Evolutionary conservation across 1,140 invertebrate species (phyloP), one percentile per base, ranked within the genome.

Genomic region (Drosophila novamexicana): DNA sequence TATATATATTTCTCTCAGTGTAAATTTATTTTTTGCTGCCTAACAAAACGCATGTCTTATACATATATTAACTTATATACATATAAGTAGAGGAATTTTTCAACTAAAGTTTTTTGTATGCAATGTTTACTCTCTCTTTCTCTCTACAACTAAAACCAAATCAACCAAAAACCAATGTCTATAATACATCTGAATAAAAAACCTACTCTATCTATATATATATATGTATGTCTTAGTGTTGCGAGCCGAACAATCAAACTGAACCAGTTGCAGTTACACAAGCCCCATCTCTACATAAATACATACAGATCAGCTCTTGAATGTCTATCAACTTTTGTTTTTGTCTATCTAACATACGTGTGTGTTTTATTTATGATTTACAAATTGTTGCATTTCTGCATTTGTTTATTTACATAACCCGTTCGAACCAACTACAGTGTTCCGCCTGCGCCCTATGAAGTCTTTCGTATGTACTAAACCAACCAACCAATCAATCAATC

Each of bases 371-470:
- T 88, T 88, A 89, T 88, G 84, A 88, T 89, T 88, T 88, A 88
- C 80, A 88, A 88, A 89, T 86, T 89, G 79, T 85, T 85, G 82
- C 84, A 90, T 88, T 88, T 89, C 70, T 88, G 84, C 84, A 88
- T 88, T 88, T 88, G 81, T 89, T 90, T 89, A 89, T 90, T 89
- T 89, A 88, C 84, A 88, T 88, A 88, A 88, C 80, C 80, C 75
- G 75, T 81, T 82, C 75, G 82, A 74, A 77, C 81, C 56, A 88
- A 88, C 74, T 57, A 74, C 77, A 92, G 91, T 90, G 86, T 81
- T 80, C 85, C 76, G 77, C 81, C 91, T 85, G 89, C 91, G 90
- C 86, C 91, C 82, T 92, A 91, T 91, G 91, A 92, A 92, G 91
- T 90, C 81, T 92, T 92, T 92, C 91, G 91, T 81, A 91, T 90